Base-by-base conservation (phyloP, 2,888 invertebrate genomes). In the Drosophila nigricruria region DNA sequence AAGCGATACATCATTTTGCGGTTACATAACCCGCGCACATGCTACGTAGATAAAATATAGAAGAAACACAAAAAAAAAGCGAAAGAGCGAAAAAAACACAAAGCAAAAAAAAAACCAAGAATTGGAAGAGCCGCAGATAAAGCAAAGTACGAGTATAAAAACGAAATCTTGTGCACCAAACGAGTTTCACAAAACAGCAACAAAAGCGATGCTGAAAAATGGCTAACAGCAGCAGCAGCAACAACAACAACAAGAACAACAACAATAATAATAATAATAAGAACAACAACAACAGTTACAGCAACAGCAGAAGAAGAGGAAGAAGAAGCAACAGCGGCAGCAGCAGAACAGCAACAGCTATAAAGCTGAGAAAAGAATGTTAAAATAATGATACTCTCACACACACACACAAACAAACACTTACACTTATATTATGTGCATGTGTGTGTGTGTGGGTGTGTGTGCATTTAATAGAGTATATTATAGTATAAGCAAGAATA, bases 11-110 rank as follows among this genome's bases (percentile, higher is more conserved):
- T 87, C 73, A 80, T 80, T 86, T 75, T 89, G 83, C 75, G 83
- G 83, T 83, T 83, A 80, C 87, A 83, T 89, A 83, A 89, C 78
- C 71, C 74, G 70, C 76, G 87, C 89, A 83, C 89, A 83, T 87
- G 89, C 77, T 86, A 81, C 73, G 75, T 84, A 81, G 73, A 81
- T 87, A 80, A 77, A 70, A 49, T 40, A 72, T n/a, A 75, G 40
- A 20, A 53, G 20, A 58, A 50, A 57, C 49, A 54, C 12, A 57
- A n/a, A 47, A 34, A 30, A 16, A 62, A 38, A 52, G 32, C 54
- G 16, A 54, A 25, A 56, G 54, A 18, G 30, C 63, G 25, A 30
- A 25, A 52, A 23, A 10, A 36, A 53, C n/a, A 20, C 5, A 14
- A 38, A 20, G 12, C 20, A 20, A 42, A 42, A 32, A 45, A 30